Conservation (phyloP, 2,113 vertebrate genomes). For the Dicentrarchus labrax region DNA sequence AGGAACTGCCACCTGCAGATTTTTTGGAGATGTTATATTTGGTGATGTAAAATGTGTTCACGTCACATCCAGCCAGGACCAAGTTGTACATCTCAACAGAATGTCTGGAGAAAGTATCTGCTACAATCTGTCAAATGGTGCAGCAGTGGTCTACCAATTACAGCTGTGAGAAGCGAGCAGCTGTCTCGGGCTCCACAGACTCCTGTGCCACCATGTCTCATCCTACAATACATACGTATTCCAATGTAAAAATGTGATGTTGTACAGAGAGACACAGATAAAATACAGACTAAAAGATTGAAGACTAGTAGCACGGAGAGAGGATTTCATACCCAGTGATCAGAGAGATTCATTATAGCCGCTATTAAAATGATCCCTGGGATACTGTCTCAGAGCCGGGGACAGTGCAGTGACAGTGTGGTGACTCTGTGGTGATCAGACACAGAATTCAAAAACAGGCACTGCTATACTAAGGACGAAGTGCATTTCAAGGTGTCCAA, state of each 20-base stretch:
- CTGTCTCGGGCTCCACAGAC: constrained; percentile 67
- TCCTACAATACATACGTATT: constrained; percentile 60
- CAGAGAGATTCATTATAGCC: constrained; percentile 51
- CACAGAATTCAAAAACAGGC: constrained; percentile 26
- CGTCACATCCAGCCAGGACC: constrained; percentile 64
- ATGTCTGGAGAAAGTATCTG: constrained; percentile 65
- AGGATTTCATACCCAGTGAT: constrained; percentile 43
- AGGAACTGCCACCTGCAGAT: constrained; percentile 61
- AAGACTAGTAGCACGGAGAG: not conserved
- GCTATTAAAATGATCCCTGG: constrained; percentile 50
- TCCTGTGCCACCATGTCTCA: constrained; percentile 60
- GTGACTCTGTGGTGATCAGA: constrained; percentile 35
- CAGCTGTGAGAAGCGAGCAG: constrained; percentile 64
- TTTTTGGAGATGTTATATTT: constrained; percentile 73
- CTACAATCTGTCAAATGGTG: constrained; percentile 70
- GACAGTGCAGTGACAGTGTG: constrained; percentile 17
- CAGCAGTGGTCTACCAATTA: constrained; percentile 77
- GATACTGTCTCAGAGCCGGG: constrained; percentile 19
- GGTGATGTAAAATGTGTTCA: constrained; percentile 73
- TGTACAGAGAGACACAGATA: constrained; percentile 46
- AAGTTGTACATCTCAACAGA: constrained; percentile 71
- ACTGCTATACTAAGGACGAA: constrained; percentile 13
- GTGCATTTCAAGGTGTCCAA: constrained; percentile 42
- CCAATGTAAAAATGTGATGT: constrained; percentile 60
- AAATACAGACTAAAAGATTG: constrained; percentile 34